Base-by-base conservation (phyloP, 2,797 vertebrate genomes). In the Pipistrellus kuhlii region DNA sequence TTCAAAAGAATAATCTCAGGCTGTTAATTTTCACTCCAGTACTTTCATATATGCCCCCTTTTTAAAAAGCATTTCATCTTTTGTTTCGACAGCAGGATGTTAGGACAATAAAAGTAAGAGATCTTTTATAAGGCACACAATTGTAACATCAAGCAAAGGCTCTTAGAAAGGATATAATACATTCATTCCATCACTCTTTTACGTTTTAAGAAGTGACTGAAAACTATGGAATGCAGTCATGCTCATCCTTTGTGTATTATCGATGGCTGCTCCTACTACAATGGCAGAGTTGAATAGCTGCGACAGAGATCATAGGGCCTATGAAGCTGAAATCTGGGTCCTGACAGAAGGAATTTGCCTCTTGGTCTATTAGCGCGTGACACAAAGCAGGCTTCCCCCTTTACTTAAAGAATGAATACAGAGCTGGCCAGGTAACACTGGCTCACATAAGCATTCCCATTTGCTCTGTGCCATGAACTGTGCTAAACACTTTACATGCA, bases 21-120 rank as follows among this genome's bases (percentile, higher is more conserved):
- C 17, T 9, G 17, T 32, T 68, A 15, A 4, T 35, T 68, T 68
- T 32, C 15, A 32, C 17, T 9, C n/a, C 64, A 32, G 30, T 51
- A 55, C 18, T 71, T 90, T 80, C 30, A 86, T 23, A 78, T 75
- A 92, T 78, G 27, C 30, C 68, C 38, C 11, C 44, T 57, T 81
- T 73, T 82, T 32, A 38, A 66, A 91, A 91, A 85, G 13, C 59
- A 38, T 73, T 88, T 83, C 78, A 59, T 73, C 90, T 93, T 48
- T 83, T 75, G 18, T 48, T 85, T 30, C 38, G 78, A 17, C 6
- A 88, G 64, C 35, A 73, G 51, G 25, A 64, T 12, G 68, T 53
- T 9, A 64, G 59, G 84, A 94, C 25, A 83, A 84, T 81, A 81
- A 92, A 88, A 91, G 35, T 25, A 20, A 57, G 25, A 88, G 11